Percentiles rank a stretch among this genome's conserved stretches.
These are phyloP conservation scores for Fabriciana adippe DNA, from an alignment of 2,888 invertebrate species.

Conservation along the genomic window DNA sequence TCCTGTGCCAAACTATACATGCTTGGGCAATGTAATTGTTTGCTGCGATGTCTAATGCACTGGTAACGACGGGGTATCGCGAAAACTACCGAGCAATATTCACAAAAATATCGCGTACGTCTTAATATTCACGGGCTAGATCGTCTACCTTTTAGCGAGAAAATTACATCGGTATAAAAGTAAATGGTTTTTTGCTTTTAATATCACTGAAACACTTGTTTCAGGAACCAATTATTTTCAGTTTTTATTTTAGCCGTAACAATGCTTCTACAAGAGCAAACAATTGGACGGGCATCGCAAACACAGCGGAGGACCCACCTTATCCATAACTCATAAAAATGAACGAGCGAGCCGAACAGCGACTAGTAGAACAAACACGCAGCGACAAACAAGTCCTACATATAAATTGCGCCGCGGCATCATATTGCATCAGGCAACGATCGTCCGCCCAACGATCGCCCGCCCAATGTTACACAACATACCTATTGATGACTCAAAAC, in stretches of 20 bases:
- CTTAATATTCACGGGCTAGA: constrained; percentile 14
- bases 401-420: constrained; percentile 38
- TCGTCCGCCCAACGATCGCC: constrained; percentile 20
- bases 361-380: constrained; percentile 63
- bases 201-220: constrained; percentile 14
- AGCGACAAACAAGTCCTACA: constrained; percentile 55
- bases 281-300: constrained; percentile 62
- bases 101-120: constrained; percentile 27
- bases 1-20: constrained; percentile 72
- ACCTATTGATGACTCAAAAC: constrained; percentile 26
- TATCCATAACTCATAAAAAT: constrained; percentile 79
- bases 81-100: constrained; percentile 28
- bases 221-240: constrained; percentile 17
- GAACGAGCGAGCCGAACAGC: constrained; percentile 66
- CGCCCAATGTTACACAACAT: constrained; percentile 2
- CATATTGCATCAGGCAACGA: constrained; percentile 31
- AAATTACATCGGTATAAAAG: constrained; percentile 11
- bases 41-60: constrained; percentile 40
- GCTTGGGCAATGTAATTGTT: constrained; percentile 57
- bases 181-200: constrained; percentile 17
- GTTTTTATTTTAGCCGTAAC: constrained; percentile 31
- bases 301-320: constrained; percentile 64
- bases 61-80: constrained; percentile 33
- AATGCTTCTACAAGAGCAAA: constrained; percentile 50
- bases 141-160: constrained; percentile 14